Percentiles rank a stretch among this genome's conserved stretches.
phyloP scores from a whole-genome alignment of 2,888 invertebrate genomes.

The Lasioglossum villosulum region DNA sequence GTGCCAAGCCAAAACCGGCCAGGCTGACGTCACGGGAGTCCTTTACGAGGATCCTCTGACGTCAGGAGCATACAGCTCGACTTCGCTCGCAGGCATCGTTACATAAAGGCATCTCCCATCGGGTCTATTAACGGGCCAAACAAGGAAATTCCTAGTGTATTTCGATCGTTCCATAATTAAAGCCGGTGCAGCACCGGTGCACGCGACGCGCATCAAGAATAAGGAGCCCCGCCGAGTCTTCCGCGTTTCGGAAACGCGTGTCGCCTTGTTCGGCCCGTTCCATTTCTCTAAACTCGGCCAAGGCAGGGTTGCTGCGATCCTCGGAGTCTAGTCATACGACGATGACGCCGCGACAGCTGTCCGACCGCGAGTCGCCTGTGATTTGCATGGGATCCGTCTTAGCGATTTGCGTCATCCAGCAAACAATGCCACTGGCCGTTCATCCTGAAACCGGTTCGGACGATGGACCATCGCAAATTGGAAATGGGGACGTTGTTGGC shows the following conservation, averaged over 20 bases:
- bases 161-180: not conserved
- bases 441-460: not conserved
- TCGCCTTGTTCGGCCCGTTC: conserved; percentile 43
- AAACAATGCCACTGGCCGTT: not conserved
- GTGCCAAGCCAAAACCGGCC: not conserved
- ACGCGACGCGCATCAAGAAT: conserved; percentile 1
- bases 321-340: conserved; percentile 58
- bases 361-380: conserved; percentile 18
- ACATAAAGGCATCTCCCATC: not conserved
- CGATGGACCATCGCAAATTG: not conserved
- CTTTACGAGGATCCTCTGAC: conserved; percentile 24
- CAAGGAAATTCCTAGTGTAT: not conserved
- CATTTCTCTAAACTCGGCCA: conserved; percentile 72
- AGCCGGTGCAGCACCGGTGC: not conserved
- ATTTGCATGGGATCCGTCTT: conserved; percentile 63
- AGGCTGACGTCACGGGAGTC: conserved; percentile 4
- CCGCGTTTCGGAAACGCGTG: conserved; percentile 36
- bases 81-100: conserved; percentile 8
- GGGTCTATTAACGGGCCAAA: not conserved
- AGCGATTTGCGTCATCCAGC: conserved; percentile 44
- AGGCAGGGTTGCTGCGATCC: conserved; percentile 63
- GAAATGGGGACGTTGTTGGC: not conserved
- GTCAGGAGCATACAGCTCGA: not conserved
- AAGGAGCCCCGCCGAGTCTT: conserved; percentile 20
- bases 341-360: conserved; percentile 38